Percentiles rank a stretch among this genome's conserved stretches.
These are phyloP conservation scores for Coreoperca whiteheadi DNA, from an alignment of 2,113 vertebrate genomes.

Conservation along the genomic window DNA sequence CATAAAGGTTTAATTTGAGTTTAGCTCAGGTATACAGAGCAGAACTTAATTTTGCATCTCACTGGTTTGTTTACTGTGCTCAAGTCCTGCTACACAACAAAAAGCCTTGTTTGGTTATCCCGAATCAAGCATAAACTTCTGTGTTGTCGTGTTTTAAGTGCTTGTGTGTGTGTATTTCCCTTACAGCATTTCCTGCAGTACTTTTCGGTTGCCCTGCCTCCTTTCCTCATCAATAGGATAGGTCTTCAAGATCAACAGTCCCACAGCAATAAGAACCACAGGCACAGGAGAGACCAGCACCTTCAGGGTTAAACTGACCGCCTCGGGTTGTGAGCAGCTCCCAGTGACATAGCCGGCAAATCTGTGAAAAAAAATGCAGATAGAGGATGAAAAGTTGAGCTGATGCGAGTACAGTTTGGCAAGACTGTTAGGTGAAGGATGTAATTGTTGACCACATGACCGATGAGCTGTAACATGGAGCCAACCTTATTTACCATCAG, in stretches of 20 bases:
- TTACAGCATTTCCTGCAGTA: constrained; percentile 88
- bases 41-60: neutral
- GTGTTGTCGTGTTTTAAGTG: neutral
- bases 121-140: neutral
- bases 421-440: constrained; percentile 9
- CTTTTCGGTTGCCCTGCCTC: constrained; percentile 88
- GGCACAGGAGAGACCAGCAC: constrained; percentile 90
- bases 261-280: constrained; percentile 88
- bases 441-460: constrained; percentile 51
- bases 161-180: constrained; percentile 11
- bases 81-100: neutral
- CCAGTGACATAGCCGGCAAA: constrained; percentile 91
- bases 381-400: constrained; percentile 38
- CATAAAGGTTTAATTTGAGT: constrained; percentile 13
- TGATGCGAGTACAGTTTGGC: constrained; percentile 23
- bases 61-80: constrained; percentile 16
- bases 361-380: constrained; percentile 77
- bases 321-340: constrained; percentile 86
- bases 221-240: constrained; percentile 93
- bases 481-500: constrained; percentile 4
- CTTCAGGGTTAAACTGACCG: constrained; percentile 90
- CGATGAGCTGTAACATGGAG: constrained; percentile 19
- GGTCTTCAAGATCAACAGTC: constrained; percentile 90
- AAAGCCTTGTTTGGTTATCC: neutral
- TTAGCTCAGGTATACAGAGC: constrained; percentile 14